Conservation (phyloP, 92 coral and sea anemone species). For the Pocillopora meandrina region DNA sequence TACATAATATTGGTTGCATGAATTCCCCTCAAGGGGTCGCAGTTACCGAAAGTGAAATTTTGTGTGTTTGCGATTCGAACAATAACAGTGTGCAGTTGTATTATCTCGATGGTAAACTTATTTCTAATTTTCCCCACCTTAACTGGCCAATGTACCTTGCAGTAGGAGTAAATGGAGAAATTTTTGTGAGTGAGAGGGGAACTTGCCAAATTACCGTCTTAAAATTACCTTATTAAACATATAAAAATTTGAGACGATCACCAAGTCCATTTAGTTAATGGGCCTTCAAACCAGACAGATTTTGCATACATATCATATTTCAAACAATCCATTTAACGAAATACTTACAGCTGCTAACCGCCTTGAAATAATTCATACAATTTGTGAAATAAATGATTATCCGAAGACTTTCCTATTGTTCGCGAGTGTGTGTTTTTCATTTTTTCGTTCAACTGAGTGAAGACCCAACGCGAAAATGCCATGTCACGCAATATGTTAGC, state of each 20-base stretch:
- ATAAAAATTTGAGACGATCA: background rate
- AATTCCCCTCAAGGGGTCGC: background rate
- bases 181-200: conserved; percentile 26
- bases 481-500: too few relatives aligned
- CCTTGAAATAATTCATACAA: too few relatives aligned
- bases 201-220: conserved; percentile 7
- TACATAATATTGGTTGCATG: background rate
- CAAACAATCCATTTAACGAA: too few relatives aligned
- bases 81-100: background rate
- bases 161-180: background rate
- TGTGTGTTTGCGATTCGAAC: conserved; percentile 23
- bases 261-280: background rate
- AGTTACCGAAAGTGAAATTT: background rate
- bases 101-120: conserved; percentile 13
- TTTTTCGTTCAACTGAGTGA: too few relatives aligned
- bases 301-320: too few relatives aligned
- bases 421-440: too few relatives aligned
- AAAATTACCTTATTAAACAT: background rate
- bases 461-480: too few relatives aligned
- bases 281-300: background rate
- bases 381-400: too few relatives aligned
- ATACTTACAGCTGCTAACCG: too few relatives aligned
- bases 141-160: conserved; percentile 31
- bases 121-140: background rate
- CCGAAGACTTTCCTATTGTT: too few relatives aligned